Evolutionary conservation across 2,888 invertebrate species (phyloP), one percentile per base, ranked within the genome.

Genomic region (Gryllus longicercus): DNA sequence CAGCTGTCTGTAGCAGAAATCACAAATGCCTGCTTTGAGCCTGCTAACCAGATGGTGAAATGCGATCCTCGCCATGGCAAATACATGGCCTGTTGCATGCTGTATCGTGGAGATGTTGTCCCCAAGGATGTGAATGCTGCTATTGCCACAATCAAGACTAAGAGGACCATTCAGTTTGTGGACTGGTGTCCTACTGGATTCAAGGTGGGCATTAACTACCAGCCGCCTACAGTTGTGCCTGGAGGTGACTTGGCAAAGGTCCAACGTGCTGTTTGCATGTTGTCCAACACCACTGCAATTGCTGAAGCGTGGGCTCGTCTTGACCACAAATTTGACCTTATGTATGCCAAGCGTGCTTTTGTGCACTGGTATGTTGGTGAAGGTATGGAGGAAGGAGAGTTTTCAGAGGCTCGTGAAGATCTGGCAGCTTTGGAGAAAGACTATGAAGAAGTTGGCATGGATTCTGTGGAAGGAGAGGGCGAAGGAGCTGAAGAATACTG

Each of bases 221-320:
- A 38, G 38, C 8, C 38, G 8, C 38, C 38, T 8, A 38, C 8
- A 38, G 38, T 38, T 38, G 38, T 89, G n/a, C 89, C 90, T 2
- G 86, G 86, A 11, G 86, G 86, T n/a, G 87, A 87, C 83, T 83
- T 87, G 82, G 89, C 89, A 79, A 87, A 88, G 84, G 89, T 89
- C 12, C 88, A 88, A 63, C 86, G 90, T 76, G 90, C 91, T 74
- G 89, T 91, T 38, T 90, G 90, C 86, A 95, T 96, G 94, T 89
- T 96, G 79, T 93, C 38, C 5, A 38, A 38, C 38, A 38, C 38
- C 8, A 38, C 38, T 38, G 38, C 38, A 38, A 38, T 38, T 83
- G 91, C 91, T 14, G 91, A 92, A 84, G 92, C 92, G 14, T 92
- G 92, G 92, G 90, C 90, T 76, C 88, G 92, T 82, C 87, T 92